phyloP scores from a whole-genome alignment of 2,888 invertebrate genomes.

The Tiphia femorata region DNA sequence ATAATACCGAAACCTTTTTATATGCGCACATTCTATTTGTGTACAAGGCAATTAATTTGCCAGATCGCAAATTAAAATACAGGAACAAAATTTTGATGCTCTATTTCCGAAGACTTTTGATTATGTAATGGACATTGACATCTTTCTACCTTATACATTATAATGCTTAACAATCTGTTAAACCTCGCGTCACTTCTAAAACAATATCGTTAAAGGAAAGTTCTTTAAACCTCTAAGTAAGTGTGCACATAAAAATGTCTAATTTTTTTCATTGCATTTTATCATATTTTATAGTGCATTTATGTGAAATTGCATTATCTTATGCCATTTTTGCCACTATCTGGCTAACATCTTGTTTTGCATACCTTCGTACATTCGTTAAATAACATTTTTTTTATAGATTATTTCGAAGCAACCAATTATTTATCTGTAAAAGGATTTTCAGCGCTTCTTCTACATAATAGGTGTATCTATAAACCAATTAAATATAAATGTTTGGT shows the following conservation, averaged over 20 bases:
- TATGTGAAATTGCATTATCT: background rate
- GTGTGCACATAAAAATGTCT: background rate
- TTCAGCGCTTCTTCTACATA: no score
- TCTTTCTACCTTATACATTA: constrained; percentile 11
- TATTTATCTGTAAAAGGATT: background rate
- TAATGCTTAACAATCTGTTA: constrained; percentile 12
- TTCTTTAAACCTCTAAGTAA: constrained; percentile 3
- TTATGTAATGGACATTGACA: constrained; percentile 32
- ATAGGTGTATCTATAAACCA: background rate
- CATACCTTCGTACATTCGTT: background rate
- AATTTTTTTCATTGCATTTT: constrained; percentile 1
- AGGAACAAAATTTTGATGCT: constrained; percentile 12
- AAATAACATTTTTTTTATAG: background rate
- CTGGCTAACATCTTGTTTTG: constrained; percentile 1
- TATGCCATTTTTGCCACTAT: background rate
- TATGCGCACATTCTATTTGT: constrained; percentile 19
- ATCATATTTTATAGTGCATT: background rate
- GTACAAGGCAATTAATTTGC: constrained; percentile 11
- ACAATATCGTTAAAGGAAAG: constrained; percentile 13
- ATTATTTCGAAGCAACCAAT: background rate
- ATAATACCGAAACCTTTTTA: constrained; percentile 25
- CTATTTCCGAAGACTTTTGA: constrained; percentile 21
- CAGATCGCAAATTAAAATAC: background rate
- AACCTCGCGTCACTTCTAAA: constrained; percentile 16
- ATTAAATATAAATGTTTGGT: background rate